Percentiles rank a stretch among this genome's conserved stretches.
Conservation (phyloP, 2,797 vertebrate species). For the Epinephelus coioides region DNA sequence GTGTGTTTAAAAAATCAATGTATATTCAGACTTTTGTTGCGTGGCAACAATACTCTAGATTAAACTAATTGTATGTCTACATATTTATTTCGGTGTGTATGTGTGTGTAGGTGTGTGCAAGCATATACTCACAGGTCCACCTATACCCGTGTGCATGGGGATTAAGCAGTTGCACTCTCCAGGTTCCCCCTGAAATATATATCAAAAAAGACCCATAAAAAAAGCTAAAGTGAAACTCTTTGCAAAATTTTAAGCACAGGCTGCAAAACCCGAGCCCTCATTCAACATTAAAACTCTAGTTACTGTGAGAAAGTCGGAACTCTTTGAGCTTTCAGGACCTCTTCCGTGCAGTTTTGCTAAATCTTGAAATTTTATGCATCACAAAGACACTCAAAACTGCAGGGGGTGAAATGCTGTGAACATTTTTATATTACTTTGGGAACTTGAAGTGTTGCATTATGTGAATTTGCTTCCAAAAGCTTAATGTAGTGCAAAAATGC, state of each 20-base stretch:
- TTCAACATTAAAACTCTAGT: conserved; percentile 43
- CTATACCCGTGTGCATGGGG: conserved; percentile 72
- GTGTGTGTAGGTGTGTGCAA: background rate
- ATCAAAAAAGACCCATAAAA: conserved; percentile 22
- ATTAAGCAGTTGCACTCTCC: conserved; percentile 90
- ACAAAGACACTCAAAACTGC: conserved; percentile 28
- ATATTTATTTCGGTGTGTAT: conserved; percentile 24
- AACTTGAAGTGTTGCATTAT: conserved; percentile 6
- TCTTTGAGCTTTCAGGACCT: conserved; percentile 28
- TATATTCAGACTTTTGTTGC: conserved; percentile 4
- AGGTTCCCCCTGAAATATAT: conserved; percentile 88
- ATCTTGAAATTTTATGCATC: conserved; percentile 21
- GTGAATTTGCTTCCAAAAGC: conserved; percentile 13
- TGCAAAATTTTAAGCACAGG: conserved; percentile 36
- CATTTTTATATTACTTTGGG: background rate
- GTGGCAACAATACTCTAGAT: conserved; percentile 20
- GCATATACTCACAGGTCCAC: conserved; percentile 92
- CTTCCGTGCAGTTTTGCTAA: conserved; percentile 34
- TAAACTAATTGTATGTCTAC: conserved; percentile 4
- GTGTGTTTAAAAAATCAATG: conserved; percentile 10
- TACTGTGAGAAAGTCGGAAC: background rate
- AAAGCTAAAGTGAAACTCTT: conserved; percentile 37
- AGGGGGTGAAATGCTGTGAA: background rate
- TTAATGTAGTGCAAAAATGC: background rate
- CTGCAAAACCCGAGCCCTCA: conserved; percentile 31